Evolutionary conservation across 2,888 invertebrate species (phyloP).

Genomic region (Acanthacorydalis orientalis): DNA sequence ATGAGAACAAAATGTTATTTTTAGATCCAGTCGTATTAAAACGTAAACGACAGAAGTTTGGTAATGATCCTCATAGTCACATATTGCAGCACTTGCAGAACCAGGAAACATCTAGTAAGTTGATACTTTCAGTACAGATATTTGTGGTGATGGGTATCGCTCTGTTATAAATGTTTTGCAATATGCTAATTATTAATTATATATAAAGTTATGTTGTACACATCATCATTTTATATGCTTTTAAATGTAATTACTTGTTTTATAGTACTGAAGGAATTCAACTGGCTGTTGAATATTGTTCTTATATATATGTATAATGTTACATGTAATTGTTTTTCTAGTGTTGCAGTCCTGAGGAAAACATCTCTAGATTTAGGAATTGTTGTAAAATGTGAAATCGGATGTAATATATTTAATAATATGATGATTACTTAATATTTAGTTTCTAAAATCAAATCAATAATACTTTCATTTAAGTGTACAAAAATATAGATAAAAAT

Average conservation of each 20-base stretch:
- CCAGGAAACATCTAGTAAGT: constrained; percentile 33
- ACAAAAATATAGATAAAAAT: too few relatives aligned
- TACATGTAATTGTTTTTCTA: too few relatives aligned
- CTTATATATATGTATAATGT: neutral
- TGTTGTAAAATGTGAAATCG: too few relatives aligned
- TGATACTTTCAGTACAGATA: constrained; percentile 11
- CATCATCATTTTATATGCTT: constrained; percentile 12
- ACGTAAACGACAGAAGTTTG: constrained; percentile 38
- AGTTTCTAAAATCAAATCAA: too few relatives aligned
- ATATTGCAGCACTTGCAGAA: constrained; percentile 28
- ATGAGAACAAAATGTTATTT: constrained; percentile 10
- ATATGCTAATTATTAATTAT: too few relatives aligned
- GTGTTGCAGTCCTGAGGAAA: too few relatives aligned
- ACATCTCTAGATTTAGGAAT: too few relatives aligned
- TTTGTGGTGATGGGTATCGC: neutral
- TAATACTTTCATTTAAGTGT: too few relatives aligned
- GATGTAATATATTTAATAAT: too few relatives aligned
- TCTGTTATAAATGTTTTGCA: constrained; percentile 13
- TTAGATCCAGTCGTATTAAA: constrained; percentile 42
- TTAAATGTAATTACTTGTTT: constrained; percentile 7
- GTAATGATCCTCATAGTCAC: constrained; percentile 27
- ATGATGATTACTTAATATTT: too few relatives aligned
- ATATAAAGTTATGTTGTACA: too few relatives aligned
- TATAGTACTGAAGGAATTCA: neutral
- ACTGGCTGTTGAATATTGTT: neutral